phyloP scores from a whole-genome alignment of 64 coral and sea anemone genomes.

The Dendronephthya gigantea region DNA sequence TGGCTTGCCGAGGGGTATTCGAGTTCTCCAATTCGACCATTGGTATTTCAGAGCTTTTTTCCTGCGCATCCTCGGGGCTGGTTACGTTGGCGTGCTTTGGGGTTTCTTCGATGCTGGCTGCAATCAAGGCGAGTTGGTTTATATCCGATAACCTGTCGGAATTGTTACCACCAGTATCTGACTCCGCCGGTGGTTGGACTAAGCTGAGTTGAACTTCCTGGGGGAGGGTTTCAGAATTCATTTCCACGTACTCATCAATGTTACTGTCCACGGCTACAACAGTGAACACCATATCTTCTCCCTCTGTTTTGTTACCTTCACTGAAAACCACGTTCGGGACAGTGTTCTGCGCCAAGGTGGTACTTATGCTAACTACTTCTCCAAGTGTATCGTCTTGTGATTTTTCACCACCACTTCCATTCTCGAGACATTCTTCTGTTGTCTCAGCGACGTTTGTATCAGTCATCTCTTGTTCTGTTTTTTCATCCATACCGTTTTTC shows the following conservation, averaged over 20 bases:
- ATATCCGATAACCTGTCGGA: not conserved
- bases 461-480: not conserved
- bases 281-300: not conserved
- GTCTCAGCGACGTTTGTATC: not conserved
- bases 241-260: not conserved
- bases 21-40: not conserved
- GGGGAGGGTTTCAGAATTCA: not conserved
- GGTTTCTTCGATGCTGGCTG: not conserved
- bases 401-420: not conserved
- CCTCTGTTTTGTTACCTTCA: not conserved
- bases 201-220: not conserved
- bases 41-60: not conserved
- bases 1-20: not conserved
- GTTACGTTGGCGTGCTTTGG: not conserved
- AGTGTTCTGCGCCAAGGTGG: not conserved
- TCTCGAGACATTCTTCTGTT: not conserved
- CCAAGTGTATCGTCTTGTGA: not conserved
- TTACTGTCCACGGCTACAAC: slow-evolving; percentile 8
- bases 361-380: not conserved
- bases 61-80: not conserved
- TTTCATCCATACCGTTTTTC: not conserved
- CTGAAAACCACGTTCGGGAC: not conserved
- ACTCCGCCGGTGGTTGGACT: not conserved
- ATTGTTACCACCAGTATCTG: not conserved
- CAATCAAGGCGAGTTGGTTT: slow-evolving; percentile 3